Base-by-base conservation (phyloP, 92 coral and sea anemone species). In the Palythoa grandiflora region DNA sequence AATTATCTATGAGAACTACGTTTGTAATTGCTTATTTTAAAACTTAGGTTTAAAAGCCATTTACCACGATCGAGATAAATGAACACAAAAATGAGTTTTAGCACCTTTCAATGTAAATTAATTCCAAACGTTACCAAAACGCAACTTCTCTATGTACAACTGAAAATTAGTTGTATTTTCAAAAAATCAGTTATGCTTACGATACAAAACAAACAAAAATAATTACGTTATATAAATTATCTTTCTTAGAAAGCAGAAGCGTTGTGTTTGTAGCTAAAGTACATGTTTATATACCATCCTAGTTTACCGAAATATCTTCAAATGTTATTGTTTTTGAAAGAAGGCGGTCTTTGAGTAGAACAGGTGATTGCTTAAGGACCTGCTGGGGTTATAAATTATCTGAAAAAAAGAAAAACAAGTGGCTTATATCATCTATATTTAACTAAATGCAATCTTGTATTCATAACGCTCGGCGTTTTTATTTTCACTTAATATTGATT, bases 341-440 rank as follows among this genome's bases (percentile, higher is more conserved):
- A 39, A 68, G 35, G 63, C 11, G 57, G 85, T 80, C 57, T 1
- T 19, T 17, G 15, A 15, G 8, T 40, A 13, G 60, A 35, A 38
- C 86, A 81, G 86, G 75, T 81, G 86, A 28, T 14, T 66, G 66
- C 37, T 10, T 4, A 13, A 28, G 63, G 55, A 81, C 86, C 86
- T 63, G 76, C 54, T 48, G 39, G 3, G 9, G n/a, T 60, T 37
- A 17, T 9, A 79, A 61, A 38, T 60, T 65, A 79, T 11, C 19
- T 11, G 13, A 48, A 40, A 63, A 9, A 80, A 36, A 38, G 74
- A 39, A 80, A 66, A 37, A 65, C 47, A 44, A 68, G 61, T 14
- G 75, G 86, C 19, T 66, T 81, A 21, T 65, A n/a, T 68, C 74
- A 68, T 81, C 17, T 60, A 81, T 81, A 66, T 66, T 65, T 81